These are phyloP conservation scores for Sycophila sp. DNA, from an alignment of 1,140 invertebrate genomes.

Conservation along the genomic window DNA sequence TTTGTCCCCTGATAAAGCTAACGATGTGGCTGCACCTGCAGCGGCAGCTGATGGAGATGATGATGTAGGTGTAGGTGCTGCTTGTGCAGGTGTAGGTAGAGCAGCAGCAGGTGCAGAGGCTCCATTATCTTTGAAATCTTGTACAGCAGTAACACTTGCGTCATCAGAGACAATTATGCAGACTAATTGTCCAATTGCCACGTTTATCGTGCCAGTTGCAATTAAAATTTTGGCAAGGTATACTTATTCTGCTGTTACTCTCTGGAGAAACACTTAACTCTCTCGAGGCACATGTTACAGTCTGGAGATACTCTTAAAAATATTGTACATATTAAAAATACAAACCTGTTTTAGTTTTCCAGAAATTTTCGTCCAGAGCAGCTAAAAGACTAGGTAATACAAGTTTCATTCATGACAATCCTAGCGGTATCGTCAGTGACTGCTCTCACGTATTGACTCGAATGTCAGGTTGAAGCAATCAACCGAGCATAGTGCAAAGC, in stretches of 20 bases:
- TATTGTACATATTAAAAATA: conserved; percentile 31
- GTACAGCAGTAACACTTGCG: conserved; percentile 79
- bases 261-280: too few species aligned
- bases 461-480: conserved; percentile 97
- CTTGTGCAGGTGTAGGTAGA: conserved; percentile 52
- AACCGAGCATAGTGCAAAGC: conserved; percentile 93
- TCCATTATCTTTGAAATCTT: conserved; percentile 75
- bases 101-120: conserved; percentile 50
- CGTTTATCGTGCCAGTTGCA: conserved; percentile 81
- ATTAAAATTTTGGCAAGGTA: conserved; percentile 96
- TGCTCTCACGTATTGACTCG: conserved; percentile 88
- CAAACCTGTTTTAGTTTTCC: conserved; percentile 95
- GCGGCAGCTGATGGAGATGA: conserved; percentile 58
- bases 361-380: conserved; percentile 96
- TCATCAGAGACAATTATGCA: conserved; percentile 89
- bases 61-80: conserved; percentile 58
- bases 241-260: conserved; percentile 98
- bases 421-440: conserved; percentile 95
- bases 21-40: conserved; percentile 45
- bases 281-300: too few species aligned
- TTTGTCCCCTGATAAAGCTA: too few species aligned
- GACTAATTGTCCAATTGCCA: conserved; percentile 86
- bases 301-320: too few species aligned
- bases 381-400: conserved; percentile 90
- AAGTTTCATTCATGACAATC: conserved; percentile 97